Base-by-base conservation (phyloP, 2,888 invertebrate species). In the Diarsia brunnea region DNA sequence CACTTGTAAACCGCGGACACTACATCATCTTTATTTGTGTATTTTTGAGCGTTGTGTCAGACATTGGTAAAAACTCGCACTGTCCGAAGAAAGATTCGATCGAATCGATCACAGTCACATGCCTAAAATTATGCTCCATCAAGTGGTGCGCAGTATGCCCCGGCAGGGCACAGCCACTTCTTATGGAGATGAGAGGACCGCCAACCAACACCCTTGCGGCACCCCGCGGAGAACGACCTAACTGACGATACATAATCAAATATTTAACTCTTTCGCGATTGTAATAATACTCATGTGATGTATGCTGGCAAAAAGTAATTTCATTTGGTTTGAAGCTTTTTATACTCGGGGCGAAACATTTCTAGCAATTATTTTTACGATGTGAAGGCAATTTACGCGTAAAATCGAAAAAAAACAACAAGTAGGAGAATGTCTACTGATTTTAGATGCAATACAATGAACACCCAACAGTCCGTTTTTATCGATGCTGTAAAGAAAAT, bases 81-180 rank as follows among this genome's bases (percentile, higher is more conserved):
- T 93, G 95, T 96, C 95, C 85, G 88, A 93, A 92, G 91, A 92
- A 88, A 94, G 94, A 95, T 94, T 91, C 91, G 91, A 95, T 94
- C 93, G 90, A 94, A 96, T 96, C 96, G 92, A 96, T 96, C 96
- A 95, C 94, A 94, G 95, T 96, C 96, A 94, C 92, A 94, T 92
- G 91, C 94, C 92, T 93, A 93, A 95, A 95, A 95, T 94, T 94
- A 95, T 94, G 91, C 92, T 92, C 90, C 92, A 92, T 94, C 94
- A 93, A 91, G 89, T 92, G 90, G 84, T 88, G 87, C 89, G 88
- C 85, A 83, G 85, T 87, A 83, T 90, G 90, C 89, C 85, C 88
- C 89, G 91, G 89, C 91, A 81, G 78, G 79, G 73, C 75, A 88
- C 88, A 89, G 88, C 87, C 89, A 90, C 89, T 90, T 91, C 90